Conservation (phyloP, 2,113 vertebrate genomes). For the Platichthys stellatus region DNA sequence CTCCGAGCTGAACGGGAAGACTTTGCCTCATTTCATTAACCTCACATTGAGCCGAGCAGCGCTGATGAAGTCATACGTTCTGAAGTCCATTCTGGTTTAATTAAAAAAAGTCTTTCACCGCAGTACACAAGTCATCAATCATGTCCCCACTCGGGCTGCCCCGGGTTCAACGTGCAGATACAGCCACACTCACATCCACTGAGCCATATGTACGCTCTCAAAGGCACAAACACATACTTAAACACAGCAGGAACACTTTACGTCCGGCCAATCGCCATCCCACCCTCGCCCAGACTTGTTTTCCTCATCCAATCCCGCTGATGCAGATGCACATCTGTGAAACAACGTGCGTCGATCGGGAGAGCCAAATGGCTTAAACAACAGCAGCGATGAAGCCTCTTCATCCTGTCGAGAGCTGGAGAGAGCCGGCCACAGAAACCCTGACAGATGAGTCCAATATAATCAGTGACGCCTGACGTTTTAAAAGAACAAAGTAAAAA, state of each 20-base stretch:
- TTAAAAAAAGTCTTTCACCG: slow-evolving; percentile 69
- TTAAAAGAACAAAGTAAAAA: slow-evolving; percentile 2
- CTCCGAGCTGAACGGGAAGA: slow-evolving; percentile 49
- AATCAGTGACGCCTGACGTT: slow-evolving; percentile 32
- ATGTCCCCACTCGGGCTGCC: slow-evolving; percentile 44
- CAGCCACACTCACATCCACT: slow-evolving; percentile 46
- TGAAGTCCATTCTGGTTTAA: slow-evolving; percentile 60
- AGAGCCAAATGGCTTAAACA: slow-evolving; percentile 57
- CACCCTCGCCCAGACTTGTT: background rate
- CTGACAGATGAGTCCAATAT: slow-evolving; percentile 24
- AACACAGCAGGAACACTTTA: slow-evolving; percentile 26
- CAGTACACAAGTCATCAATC: slow-evolving; percentile 78
- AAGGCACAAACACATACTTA: slow-evolving; percentile 34
- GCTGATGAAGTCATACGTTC: slow-evolving; percentile 73
- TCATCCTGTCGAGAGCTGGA: slow-evolving; percentile 19
- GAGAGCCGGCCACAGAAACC: slow-evolving; percentile 2
- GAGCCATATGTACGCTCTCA: slow-evolving; percentile 50
- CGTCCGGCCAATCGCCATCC: slow-evolving; percentile 9
- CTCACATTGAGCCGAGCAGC: slow-evolving; percentile 59
- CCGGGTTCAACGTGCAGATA: slow-evolving; percentile 45
- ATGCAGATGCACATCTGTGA: slow-evolving; percentile 47
- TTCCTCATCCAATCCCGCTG: background rate
- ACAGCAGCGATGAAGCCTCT: slow-evolving; percentile 55
- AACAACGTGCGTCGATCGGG: slow-evolving; percentile 32
- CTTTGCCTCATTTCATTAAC: slow-evolving; percentile 71